Conservation (phyloP, 2,113 vertebrate species). For the Leptobrachium ailaonicum region DNA sequence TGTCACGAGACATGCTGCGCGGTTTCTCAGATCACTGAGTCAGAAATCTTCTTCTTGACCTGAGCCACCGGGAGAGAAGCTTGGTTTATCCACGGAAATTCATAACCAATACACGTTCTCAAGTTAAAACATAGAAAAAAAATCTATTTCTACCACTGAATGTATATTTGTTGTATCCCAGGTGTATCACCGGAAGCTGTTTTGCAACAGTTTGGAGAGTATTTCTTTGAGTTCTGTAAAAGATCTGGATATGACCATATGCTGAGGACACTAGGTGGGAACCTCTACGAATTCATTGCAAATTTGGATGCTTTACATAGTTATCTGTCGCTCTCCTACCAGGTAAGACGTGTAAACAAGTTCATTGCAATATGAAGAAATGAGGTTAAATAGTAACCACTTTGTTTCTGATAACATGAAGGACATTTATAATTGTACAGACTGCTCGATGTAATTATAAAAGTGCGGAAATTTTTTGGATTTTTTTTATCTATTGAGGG, state of each 20-base stretch:
- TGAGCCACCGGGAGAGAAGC: background rate
- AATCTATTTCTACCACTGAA: background rate
- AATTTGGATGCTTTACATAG: conserved; percentile 77
- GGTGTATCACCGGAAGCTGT: conserved; percentile 67
- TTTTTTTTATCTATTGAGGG: no score
- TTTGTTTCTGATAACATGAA: no score
- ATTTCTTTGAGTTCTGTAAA: conserved; percentile 82
- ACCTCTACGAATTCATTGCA: conserved; percentile 77
- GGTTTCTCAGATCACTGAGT: background rate
- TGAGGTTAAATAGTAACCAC: no score
- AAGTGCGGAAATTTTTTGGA: no score
- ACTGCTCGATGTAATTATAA: no score
- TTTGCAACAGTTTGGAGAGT: conserved; percentile 75
- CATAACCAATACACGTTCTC: no score
- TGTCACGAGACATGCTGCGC: background rate
- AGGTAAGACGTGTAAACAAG: conserved; percentile 59
- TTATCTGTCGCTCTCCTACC: conserved; percentile 77
- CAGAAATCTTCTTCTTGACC: background rate
- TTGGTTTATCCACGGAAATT: no score
- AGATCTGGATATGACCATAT: conserved; percentile 77
- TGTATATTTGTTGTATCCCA: conserved; percentile 54
- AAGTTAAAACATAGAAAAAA: no score
- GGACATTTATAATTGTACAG: no score
- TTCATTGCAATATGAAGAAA: no score
- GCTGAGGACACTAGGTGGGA: conserved; percentile 76